Evolutionary conservation across 2,888 invertebrate species (phyloP), one percentile per base, ranked within the genome.

Genomic region (Caenorhabditis afra): DNA sequence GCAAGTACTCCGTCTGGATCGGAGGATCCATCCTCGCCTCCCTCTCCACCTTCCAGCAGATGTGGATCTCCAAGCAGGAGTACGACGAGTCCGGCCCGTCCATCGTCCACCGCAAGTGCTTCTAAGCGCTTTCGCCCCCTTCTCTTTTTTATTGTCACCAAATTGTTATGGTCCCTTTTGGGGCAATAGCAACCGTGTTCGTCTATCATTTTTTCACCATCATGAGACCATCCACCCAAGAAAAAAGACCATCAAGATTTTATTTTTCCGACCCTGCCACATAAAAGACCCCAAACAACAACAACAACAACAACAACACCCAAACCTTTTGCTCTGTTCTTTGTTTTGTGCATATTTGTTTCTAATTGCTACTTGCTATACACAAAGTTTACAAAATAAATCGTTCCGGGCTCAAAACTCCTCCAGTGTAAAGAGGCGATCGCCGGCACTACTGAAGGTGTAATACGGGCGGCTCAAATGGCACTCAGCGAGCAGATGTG

Each of bases 1-100:
- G 96, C 91, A 96, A 96, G 92, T 96, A 96, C 93, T 96, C 96
- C 90, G 96, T 96, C 88, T 96, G 96, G 96, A 96, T 97, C 93
- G 96, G 96, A 91, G 96, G 96, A 87, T 96, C 96, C 91, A 96
- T 97, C 93, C 93, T 97, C 91, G 96, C 96, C 70, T 95, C 95
- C 7, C 92, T 96, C 88, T 94, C 94, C 91, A 94, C 95, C 91
- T 94, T 95, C 93, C 95, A 95, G 91, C 95, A 94, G 91, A 95
- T 96, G 94, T 96, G 96, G 95, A 88, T 88, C 86, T 85, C 84
- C 76, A 85, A 85, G 77, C 95, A 96, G 93, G 96, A 96, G 92
- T 96, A 96, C 93, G 96, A 96, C 92, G 86, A 86, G 79, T 85
- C 85, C 68, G 86, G 86, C 61, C 84, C 86, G 53, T 86, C 86